Evolutionary conservation across 1,140 invertebrate genomes (phyloP), one percentile per base, ranked within the genome.

Genomic region (Argopecten irradians): DNA sequence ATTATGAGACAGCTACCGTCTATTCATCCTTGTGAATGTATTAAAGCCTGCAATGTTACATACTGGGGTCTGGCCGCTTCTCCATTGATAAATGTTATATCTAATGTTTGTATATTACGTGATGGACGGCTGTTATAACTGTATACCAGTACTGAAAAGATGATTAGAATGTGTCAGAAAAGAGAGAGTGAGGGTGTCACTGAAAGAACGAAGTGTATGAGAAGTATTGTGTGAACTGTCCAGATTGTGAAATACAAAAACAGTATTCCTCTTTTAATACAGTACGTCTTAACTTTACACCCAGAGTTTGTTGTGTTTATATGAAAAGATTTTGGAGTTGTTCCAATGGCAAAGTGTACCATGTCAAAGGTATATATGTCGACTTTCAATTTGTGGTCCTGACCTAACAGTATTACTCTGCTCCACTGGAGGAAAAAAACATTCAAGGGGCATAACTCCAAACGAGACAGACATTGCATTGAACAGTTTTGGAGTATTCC

Each of bases 201-300:
- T 28, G 55, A 16, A n/a, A 28, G 55, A 71, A n/a, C n/a, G 55
- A 71, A 28, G 55, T 28, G 55, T 28, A 28, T 28, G 55, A 39
- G 36, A 39, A 8, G 36, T 39, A n/a, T 71, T 5, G 28, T 71
- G 55, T 71, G 55, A 71, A 71, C 28, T 71, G 55, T 71, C 22
- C 55, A 71, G 55, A 71, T 71, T 71, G n/a, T 71, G 55, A 71
- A 71, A 71, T 71, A 71, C 55, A 71, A 46, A 11, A 46, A 71
- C 55, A 71, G 55, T 71, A 71, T 71, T 71, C 55, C 55, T 71
- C 55, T 71, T 71, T 71, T 71, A 71, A 71, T 71, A 71, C 55
- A 71, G 55, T 71, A 71, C 55, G 55, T 71, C 55, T 71, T 3
- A 71, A 71, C 22, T 71, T 71, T 71, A 71, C n/a, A 71, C 55